phyloP scores from a whole-genome alignment of 2,797 vertebrate species.

The Moxostoma hubbsi region DNA sequence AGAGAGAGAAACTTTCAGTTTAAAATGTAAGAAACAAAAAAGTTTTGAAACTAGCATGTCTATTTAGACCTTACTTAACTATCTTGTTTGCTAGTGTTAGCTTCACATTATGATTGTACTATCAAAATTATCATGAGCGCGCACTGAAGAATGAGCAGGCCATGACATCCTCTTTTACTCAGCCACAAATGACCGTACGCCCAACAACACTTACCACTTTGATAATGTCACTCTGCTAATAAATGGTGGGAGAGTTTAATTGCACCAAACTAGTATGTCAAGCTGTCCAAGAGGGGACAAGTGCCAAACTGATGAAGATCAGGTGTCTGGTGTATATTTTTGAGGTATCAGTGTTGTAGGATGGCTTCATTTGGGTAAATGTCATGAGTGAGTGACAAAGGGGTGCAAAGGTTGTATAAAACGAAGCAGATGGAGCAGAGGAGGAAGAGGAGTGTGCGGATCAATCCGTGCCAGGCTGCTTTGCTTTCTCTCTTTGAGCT shows the following conservation, averaged over 20 bases:
- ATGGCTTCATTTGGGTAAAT: conserved; percentile 13
- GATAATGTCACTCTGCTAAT: conserved; percentile 32
- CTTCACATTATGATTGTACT: background rate
- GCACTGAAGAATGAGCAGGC: background rate
- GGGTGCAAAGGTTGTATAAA: conserved; percentile 43
- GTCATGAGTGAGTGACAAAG: conserved; percentile 39
- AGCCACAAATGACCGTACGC: background rate
- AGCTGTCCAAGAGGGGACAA: conserved; percentile 28
- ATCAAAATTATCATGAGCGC: background rate
- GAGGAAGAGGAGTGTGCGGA: conserved; percentile 45
- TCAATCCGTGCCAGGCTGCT: conserved; percentile 55
- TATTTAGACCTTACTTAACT: background rate
- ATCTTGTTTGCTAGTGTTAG: background rate
- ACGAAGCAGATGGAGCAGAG: conserved; percentile 32
- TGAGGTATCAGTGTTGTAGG: background rate
- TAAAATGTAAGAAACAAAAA: background rate
- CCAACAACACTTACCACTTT: too few species aligned
- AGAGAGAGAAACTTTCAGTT: background rate
- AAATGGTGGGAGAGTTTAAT: conserved; percentile 37
- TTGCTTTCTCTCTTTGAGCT: conserved; percentile 59
- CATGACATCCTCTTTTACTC: background rate
- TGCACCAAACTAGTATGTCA: conserved; percentile 41
- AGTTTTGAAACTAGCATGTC: background rate
- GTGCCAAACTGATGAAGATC: conserved; percentile 13
- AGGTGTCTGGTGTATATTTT: background rate